Base-by-base conservation (phyloP, 2,113 vertebrate species). In the Pseudonaja textilis region DNA sequence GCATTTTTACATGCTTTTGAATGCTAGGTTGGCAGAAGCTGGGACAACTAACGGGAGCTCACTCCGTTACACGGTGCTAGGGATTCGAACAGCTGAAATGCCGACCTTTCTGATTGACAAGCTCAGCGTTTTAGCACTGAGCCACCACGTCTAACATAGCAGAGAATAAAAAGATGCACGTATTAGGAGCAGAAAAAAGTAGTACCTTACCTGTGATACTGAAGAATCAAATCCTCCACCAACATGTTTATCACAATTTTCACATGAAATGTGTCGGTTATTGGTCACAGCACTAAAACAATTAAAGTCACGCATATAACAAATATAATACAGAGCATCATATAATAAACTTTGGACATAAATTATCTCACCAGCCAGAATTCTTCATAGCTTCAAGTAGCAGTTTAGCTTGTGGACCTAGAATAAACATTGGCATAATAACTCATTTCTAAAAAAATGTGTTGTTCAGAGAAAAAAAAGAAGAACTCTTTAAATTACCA, bases 181-280 rank as follows among this genome's bases (percentile, higher is more conserved):
- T 56, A 42, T 42, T 42, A 8, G 90, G 88, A 9, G 8, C 90
- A 0, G 6, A 29, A 11, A 11, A 59, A 14, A 89, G 6, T 55
- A 6, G 87, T 0, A 85, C 59, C 11, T 90, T 96, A 99, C 99
- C 97, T 99, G 99, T 94, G 99, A 99, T 0, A 98, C 97, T 2
- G 98, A 96, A 11, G 99, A 97, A 94, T 99, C 99, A 90, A 99
- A 99, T 59, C 99, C 99, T 29, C 99, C 99, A 87, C 98, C 98
- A 92, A 99, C 99, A 22, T 97, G 98, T 87, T 98, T 98, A 54
- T 98, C 98, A 89, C 99, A 99, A n/a, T 99, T 98, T 96, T 99
- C 99, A 93, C 99, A 99, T 56, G 98, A 98, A 94, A 99, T 99
- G 95, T 99, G 99, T 11, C 99, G 97, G 50, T 99, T 98, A 97